Evolutionary conservation across 2,113 vertebrate species (phyloP), one percentile per base, ranked within the genome.

Genomic region (Anarrhichthys ocellatus): DNA sequence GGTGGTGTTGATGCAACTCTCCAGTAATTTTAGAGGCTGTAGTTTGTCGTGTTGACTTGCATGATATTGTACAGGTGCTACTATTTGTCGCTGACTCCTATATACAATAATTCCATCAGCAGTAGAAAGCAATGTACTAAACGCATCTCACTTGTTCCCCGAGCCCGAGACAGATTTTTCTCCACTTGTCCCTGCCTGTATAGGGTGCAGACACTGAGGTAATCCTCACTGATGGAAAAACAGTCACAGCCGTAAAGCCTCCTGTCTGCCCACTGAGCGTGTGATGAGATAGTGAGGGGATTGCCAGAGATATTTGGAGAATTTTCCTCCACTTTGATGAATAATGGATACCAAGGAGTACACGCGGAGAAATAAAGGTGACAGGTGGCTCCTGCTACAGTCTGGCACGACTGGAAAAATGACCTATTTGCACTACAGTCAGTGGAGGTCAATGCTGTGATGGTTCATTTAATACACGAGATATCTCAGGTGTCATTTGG

Each of bases 201-300:
- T 38, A 67, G 36, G 34, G 42, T 34, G 44, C 69, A 77, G 76
- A 73, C 75, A 14, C 42, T 46, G 61, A 54, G 56, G 61, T 89
- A 90, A 90, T 88, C 82, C 87, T 78, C 54, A 2, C 54, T 83
- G 84, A 91, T 82, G 73, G 75, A 62, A 82, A 87, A 90, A 71
- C 80, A 78, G 86, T 79, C 80, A 73, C 76, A 67, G 58, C 74
- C 80, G 44, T 73, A 77, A 72, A 82, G 82, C 84, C 46, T 36
- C 42, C 80, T 62, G 63, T 86, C 66, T 76, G 75, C 82, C 85
- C 18, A 38, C 82, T 66, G 69, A 87, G 82, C 81, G 64, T 88
- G 83, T 78, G 83, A 90, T 90, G 87, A 92, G 88, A 88, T 82
- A 68, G 67, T 59, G 69, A 80, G 38, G 71, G 72, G 82, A 80